Evolutionary conservation across 37 sponge, comb jelly and placozoan genomes (phyloP).

Genomic region (Cliona cf. orientalis): DNA sequence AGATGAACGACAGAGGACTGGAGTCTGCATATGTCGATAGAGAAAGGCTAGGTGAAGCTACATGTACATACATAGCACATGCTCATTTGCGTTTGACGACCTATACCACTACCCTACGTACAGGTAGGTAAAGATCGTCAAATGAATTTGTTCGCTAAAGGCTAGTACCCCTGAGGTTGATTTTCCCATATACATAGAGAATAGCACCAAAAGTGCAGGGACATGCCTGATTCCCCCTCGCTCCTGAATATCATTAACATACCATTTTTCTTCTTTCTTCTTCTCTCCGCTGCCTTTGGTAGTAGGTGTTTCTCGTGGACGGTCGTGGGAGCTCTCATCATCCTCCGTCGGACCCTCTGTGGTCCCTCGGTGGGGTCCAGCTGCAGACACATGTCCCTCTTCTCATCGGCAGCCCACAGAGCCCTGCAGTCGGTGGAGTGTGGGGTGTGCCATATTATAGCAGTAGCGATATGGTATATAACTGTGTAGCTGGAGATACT

Average conservation of each 20-base stretch:
- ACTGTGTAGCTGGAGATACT: neutral
- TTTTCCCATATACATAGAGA: too few relatives aligned
- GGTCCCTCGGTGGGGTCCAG: constrained; percentile 98
- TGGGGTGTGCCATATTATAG: too few relatives aligned
- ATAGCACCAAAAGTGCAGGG: too few relatives aligned
- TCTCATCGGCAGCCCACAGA: constrained; percentile 81
- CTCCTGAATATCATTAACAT: too few relatives aligned
- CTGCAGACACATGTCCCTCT: constrained; percentile 81
- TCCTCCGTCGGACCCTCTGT: constrained; percentile 72
- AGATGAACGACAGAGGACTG: constrained; percentile 71
- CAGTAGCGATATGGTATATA: neutral
- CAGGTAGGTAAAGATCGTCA: too few relatives aligned
- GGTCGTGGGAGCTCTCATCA: constrained; percentile 65
- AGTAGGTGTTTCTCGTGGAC: constrained; percentile 70
- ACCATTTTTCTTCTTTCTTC: neutral
- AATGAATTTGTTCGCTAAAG: too few relatives aligned
- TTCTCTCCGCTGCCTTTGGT: constrained; percentile 16
- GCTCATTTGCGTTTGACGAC: too few relatives aligned
- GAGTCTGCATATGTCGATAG: neutral
- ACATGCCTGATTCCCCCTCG: too few relatives aligned
- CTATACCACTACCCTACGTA: too few relatives aligned
- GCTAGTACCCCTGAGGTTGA: too few relatives aligned
- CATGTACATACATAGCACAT: too few relatives aligned
- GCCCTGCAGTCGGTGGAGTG: constrained; percentile 36
- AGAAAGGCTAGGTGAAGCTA: too few relatives aligned